These are phyloP conservation scores for Dolichoris vasculosae DNA, from an alignment of 1,140 invertebrate genomes.

Conservation along the genomic window DNA sequence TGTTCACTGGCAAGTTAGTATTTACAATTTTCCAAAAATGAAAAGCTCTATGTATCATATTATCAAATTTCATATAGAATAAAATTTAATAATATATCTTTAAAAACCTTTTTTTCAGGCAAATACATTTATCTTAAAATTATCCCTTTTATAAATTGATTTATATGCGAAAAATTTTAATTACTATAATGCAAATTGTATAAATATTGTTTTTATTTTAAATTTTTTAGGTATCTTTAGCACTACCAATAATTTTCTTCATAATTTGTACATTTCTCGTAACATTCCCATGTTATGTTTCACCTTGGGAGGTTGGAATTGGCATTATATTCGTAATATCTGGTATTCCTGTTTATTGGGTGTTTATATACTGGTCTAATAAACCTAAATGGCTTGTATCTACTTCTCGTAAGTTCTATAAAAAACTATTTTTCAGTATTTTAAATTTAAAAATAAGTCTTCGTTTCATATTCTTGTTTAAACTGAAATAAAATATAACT, in stretches of 20 bases:
- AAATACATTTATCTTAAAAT: too few relatives aligned
- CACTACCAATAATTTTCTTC: conserved; percentile 89
- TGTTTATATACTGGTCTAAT: conserved; percentile 90
- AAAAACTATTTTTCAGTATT: conserved; percentile 6
- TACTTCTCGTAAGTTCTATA: conserved; percentile 58
- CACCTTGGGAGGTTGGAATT: conserved; percentile 87
- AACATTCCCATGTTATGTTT: conserved; percentile 84
- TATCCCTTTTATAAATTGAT: too few relatives aligned
- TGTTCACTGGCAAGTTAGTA: too few relatives aligned
- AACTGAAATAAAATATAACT: too few relatives aligned
- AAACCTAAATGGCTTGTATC: conserved; percentile 78
- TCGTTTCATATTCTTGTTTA: too few relatives aligned
- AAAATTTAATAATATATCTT: too few relatives aligned
- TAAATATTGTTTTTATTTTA: conserved; percentile 25
- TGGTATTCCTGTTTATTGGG: conserved; percentile 92
- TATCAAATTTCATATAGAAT: too few relatives aligned
- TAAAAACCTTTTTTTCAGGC: too few relatives aligned
- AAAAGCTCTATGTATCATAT: too few relatives aligned
- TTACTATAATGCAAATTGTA: too few relatives aligned
- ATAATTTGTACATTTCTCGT: conserved; percentile 89
- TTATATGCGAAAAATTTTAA: too few relatives aligned
- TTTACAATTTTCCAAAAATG: too few relatives aligned
- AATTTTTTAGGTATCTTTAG: conserved; percentile 76
- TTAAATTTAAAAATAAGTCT: background rate
- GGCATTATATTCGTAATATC: conserved; percentile 88